A percentile compares a stretch with the other conserved stretches of the same genome.
Conservation (phyloP, 2,113 vertebrate genomes). For the Chlamydotis undulata region DNA sequence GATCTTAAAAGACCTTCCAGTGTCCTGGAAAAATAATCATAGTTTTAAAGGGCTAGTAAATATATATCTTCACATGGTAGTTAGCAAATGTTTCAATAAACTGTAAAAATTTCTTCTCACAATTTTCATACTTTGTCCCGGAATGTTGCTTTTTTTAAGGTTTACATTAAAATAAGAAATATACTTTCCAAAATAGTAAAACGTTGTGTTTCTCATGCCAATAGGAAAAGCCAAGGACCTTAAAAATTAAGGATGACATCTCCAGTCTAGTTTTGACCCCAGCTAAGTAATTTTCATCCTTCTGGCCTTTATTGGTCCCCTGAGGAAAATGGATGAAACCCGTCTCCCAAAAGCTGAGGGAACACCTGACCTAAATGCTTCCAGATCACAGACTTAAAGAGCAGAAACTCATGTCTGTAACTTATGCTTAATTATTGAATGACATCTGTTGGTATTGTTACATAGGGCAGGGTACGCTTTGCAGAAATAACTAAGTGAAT, state of each 20-base stretch:
- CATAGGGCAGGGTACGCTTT: background rate
- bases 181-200: background rate
- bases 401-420: background rate
- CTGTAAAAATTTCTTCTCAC: background rate
- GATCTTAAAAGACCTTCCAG: background rate
- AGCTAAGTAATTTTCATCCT: background rate
- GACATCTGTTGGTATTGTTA: background rate
- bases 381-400: background rate
- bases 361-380: background rate
- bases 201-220: background rate
- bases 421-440: background rate
- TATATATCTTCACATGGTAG: background rate
- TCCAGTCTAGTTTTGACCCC: background rate
- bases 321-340: background rate
- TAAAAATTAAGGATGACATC: slow-evolving; percentile 4
- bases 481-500: background rate
- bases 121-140: background rate
- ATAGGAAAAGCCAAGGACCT: background rate
- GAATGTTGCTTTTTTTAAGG: background rate
- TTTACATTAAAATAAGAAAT: background rate
- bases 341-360: background rate
- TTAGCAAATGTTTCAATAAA: slow-evolving; percentile 17
- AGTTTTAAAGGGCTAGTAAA: slow-evolving; percentile 32
- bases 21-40: slow-evolving; percentile 29
- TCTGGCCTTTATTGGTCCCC: background rate